Percentiles rank a stretch among this genome's conserved stretches.
These are phyloP conservation scores for Parauchenoglanis ngamensis DNA, from an alignment of 2,797 vertebrate genomes.

Conservation along the genomic window DNA sequence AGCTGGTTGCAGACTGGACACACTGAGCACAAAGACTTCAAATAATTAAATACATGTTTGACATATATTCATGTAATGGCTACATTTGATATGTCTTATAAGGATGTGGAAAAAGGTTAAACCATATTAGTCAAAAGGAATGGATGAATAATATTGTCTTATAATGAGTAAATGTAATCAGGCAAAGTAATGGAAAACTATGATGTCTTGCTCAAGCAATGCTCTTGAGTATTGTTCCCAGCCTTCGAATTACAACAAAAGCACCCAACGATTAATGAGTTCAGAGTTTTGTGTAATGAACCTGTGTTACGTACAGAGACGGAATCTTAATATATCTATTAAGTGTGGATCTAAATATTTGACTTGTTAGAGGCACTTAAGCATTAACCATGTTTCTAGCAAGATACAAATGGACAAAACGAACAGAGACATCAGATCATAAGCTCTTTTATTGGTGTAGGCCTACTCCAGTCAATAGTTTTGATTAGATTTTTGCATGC, in stretches of 20 bases:
- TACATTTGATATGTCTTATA: not conserved
- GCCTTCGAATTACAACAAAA: not conserved
- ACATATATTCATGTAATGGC: not conserved
- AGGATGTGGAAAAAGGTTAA: not conserved
- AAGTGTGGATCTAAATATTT: constrained; percentile 7
- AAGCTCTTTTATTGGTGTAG: constrained; percentile 61
- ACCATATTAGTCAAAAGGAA: not conserved
- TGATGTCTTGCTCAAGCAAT: not conserved
- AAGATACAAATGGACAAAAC: constrained; percentile 5
- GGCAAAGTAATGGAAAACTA: not conserved
- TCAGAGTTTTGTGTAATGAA: not conserved
- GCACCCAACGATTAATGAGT: not conserved
- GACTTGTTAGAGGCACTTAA: not conserved
- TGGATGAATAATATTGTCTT: not conserved
- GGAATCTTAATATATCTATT: not conserved
- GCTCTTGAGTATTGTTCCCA: not conserved
- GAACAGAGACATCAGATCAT: constrained; percentile 22
- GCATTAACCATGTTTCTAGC: not conserved
- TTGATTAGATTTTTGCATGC: constrained; percentile 55
- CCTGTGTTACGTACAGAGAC: not conserved
- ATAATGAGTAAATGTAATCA: not conserved
- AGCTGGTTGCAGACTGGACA: not conserved
- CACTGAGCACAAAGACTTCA: not conserved
- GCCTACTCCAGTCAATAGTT: constrained; percentile 43
- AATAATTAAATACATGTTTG: not conserved